A percentile compares a stretch with the other conserved stretches of the same genome.
These are phyloP conservation scores for Philopotamus ludificatus DNA, from an alignment of 1,140 invertebrate species.

Conservation along the genomic window DNA sequence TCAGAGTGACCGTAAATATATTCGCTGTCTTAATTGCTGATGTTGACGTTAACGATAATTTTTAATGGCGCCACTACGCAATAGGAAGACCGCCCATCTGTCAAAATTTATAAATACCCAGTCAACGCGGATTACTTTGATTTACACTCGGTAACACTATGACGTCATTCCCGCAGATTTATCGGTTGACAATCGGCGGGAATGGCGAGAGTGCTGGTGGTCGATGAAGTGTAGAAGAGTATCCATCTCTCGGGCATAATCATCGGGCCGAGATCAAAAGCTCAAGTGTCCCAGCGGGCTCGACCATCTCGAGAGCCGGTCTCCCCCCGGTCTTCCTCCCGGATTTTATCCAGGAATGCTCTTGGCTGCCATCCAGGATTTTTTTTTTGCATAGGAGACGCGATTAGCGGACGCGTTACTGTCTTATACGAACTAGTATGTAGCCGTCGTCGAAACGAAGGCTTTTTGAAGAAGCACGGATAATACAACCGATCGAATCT, in stretches of 20 bases:
- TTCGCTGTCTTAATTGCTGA: too few species aligned
- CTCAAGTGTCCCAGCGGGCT: neutral
- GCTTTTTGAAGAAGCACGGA: too few species aligned
- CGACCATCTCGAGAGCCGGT: neutral
- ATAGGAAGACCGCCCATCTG: too few species aligned
- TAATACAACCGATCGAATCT: too few species aligned
- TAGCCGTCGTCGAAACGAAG: slow-evolving; percentile 1
- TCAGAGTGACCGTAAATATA: too few species aligned
- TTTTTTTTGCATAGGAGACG: slow-evolving; percentile 1
- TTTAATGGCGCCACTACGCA: too few species aligned
- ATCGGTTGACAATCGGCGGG: neutral
- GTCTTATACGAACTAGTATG: neutral
- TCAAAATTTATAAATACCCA: too few species aligned
- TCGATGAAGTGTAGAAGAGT: slow-evolving; percentile 8
- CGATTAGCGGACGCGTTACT: slow-evolving; percentile 16
- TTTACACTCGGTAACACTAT: too few species aligned
- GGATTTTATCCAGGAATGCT: neutral
- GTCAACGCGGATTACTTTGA: too few species aligned
- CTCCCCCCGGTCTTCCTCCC: neutral
- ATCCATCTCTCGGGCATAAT: slow-evolving; percentile 2
- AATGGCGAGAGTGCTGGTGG: neutral
- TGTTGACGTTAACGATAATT: too few species aligned
- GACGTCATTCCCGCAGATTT: neutral
- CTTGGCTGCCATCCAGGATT: neutral
- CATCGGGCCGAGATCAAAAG: neutral